Evolutionary conservation across 2,113 vertebrate species (phyloP).

Genomic region (human): GRCh38 chr17:69981501-69982000

Average conservation of each 20-base stretch:
- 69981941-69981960: not conserved
- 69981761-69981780: not conserved
- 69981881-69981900: not conserved
- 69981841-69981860: not conserved
- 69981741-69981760: conserved; percentile 12
- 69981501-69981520: conserved; percentile 71
- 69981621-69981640: conserved; percentile 20
- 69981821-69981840: not conserved
- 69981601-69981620: not conserved
- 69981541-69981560: not conserved
- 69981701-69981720: not conserved
- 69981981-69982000: not conserved
- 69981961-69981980: not conserved
- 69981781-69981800: not conserved
- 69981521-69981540: conserved; percentile 64
- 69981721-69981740: not conserved
- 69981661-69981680: conserved; percentile 1
- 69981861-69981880: not conserved
- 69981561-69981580: not conserved
- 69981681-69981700: not conserved
- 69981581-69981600: not conserved
- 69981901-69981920: not conserved
- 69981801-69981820: not conserved
- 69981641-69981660: conserved; percentile 33
- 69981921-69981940: not conserved